Evolutionary conservation across 2,113 vertebrate species (phyloP), one percentile per base, ranked within the genome.

Genomic region (Carettochelys insculpta): DNA sequence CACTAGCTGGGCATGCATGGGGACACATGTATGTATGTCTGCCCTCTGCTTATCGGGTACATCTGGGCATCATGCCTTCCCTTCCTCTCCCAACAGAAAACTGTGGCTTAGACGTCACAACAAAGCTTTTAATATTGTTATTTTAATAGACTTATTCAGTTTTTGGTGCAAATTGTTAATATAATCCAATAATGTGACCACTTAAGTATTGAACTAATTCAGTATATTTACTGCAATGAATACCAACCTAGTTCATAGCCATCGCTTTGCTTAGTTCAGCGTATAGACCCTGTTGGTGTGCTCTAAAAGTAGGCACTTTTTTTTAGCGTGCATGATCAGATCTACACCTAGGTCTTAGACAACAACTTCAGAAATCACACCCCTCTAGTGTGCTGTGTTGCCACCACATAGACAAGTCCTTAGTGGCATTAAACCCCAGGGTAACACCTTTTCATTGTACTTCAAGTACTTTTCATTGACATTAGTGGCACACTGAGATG

Each of bases 131-230:
- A 25, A 38, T 2, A 24, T 11, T 82, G 79, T 43, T 73, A 8
- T 12, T 92, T 89, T 48, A 19, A 48, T 65, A n/a, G 25, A 7
- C 24, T 77, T 78, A 11, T 45, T 82, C 50, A 19, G 22, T 6
- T 61, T 89, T 94, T 53, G 88, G 65, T 86, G 90, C 51, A 88
- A 61, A 93, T 61, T 90, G 53, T 80, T 90, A 84, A 85, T 38
- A 76, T 61, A 83, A 78, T 53, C 83, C 50, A 78, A 3, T 47
- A 7, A 50, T 17, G 43, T n/a, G 80, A 88, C 89, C 89, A 51
- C 82, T 95, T 88, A 87, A 90, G 86, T 43, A 81, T 2, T 90
- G 86, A n/a, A 90, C 92, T 92, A 93, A 95, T 86, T 94, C 90
- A 47, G 50, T 47, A 34, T 79, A 82, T 71, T 87, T 95, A 92